Percentiles rank a stretch among this genome's conserved stretches.
These are phyloP conservation scores for Synergus laeviventris DNA, from an alignment of 2,888 invertebrate genomes.

Conservation along the genomic window DNA sequence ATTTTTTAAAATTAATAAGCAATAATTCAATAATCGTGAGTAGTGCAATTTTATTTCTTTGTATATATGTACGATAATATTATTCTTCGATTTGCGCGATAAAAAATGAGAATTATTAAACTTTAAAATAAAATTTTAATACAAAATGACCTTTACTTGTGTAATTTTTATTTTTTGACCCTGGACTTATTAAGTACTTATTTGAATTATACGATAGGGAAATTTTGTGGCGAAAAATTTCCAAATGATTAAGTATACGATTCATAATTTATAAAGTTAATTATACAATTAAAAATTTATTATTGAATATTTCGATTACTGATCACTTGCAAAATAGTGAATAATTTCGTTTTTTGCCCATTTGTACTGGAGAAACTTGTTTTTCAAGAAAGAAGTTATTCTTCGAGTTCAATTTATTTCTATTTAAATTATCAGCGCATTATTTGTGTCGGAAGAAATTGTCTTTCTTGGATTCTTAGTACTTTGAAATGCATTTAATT, in stretches of 20 bases:
- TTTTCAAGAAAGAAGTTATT: background rate
- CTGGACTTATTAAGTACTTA: background rate
- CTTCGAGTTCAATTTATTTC: background rate
- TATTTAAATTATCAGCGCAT: background rate
- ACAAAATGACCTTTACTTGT: slow-evolving; percentile 45
- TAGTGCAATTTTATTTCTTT: slow-evolving; percentile 28
- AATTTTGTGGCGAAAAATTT: background rate
- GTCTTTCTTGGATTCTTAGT: background rate
- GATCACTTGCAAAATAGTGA: background rate
- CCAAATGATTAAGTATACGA: background rate
- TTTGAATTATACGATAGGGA: background rate
- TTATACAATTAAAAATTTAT: background rate
- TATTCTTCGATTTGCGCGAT: background rate
- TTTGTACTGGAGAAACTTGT: background rate
- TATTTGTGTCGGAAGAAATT: background rate
- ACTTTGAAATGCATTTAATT: background rate
- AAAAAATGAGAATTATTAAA: slow-evolving; percentile 60
- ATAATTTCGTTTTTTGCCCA: background rate
- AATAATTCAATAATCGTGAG: slow-evolving; percentile 2
- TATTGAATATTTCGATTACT: background rate
- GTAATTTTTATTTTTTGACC: slow-evolving; percentile 3
- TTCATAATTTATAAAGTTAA: background rate
- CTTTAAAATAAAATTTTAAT: slow-evolving; percentile 67
- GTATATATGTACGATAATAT: slow-evolving; percentile 17
- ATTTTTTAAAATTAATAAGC: background rate